Base-by-base conservation (phyloP, 2,113 vertebrate genomes). In the Rhinolophus sinicus region DNA sequence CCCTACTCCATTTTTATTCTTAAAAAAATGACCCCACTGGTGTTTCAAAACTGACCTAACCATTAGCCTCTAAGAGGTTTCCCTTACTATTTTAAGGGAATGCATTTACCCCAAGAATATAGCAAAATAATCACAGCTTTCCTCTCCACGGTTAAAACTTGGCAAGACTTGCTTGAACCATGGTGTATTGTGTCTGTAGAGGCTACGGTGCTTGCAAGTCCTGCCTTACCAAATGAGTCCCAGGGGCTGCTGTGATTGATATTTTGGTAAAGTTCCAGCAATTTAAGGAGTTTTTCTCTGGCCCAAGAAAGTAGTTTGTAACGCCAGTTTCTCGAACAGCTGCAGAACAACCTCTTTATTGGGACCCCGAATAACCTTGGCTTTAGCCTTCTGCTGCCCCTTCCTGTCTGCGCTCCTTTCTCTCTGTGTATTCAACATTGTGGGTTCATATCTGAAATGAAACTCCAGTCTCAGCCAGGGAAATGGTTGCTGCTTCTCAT, bases 221-320 rank as follows among this genome's bases (percentile, higher is more conserved):
- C 44, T 11, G 10, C 65, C 56, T 83, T 60, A 35, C 52, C 81
- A n/a, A 6, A 67, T 73, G 50, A 80, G 92, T 69, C 82, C 76
- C 82, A 12, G 60, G 76, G 60, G 80, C 94, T 52, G 62, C 65
- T 35, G 72, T 78, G 93, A 85, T 83, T 64, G 93, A 77, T 64
- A 52, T 47, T 82, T 85, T 93, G 85, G 85, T 94, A 18, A 38
- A 24, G 54, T 75, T 69, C 89, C 95, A 81, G 16, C 83, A 40
- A 7, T 83, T 85, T 28, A 30, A 65, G 30, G 56, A 21, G 58
- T 83, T 94, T 92, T 94, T 87, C 84, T 88, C 38, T 54, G 88
- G 58, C 72, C 58, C 38, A 24, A 85, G 67, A 83, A 72, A 90
- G 50, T 67, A 35, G 67, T 83, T 94, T 64, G 62, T 64, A 73